Base-by-base conservation (phyloP, 2,888 invertebrate genomes). In the Xestia sexstrigata region DNA sequence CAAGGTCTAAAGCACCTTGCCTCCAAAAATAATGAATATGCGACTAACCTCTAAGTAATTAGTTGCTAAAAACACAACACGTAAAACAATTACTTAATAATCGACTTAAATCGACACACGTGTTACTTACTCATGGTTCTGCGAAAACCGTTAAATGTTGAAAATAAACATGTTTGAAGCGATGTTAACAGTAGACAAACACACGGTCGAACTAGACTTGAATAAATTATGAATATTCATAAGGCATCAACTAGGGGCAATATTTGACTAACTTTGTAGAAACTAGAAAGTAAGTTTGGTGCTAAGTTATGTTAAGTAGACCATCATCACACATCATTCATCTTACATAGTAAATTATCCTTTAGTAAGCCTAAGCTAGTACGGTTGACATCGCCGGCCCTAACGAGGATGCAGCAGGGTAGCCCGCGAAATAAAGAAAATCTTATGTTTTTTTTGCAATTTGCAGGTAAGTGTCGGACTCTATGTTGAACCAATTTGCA, bases 141-240 rank as follows among this genome's bases (percentile, higher is more conserved):
- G 70, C 68, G 78, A 83, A 83, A 74, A 68, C 67, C 55, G 49
- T 77, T 69, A 85, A 77, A 71, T 76, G 49, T 62, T 69, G 35
- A 66, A 81, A 70, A 68, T 47, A 81, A 85, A 83, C 82, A 81
- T 71, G 82, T 76, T 76, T 49, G n/a, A 26, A 47, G 39, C 77
- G 58, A 52, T 68, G 73, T 84, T 74, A 80, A 82, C 82, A 55
- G 74, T 67, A 71, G 45, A 70, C 80, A 80, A 84, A 70, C 47
- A 84, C 6, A 55, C 52, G 58, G 30, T 60, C 49, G 62, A 70
- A 76, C 72, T 67, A 35, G 68, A 68, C 73, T 65, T 60, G 81
- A 83, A 83, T 83, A 83, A 67, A 67, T 70, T 58, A 84, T 82
- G 84, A 82, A 79, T 84, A 74, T 84, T 83, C 84, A 82, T 63